Base-by-base conservation (phyloP, 1,140 invertebrate genomes). In the Drosophila paulistorum region DNA sequence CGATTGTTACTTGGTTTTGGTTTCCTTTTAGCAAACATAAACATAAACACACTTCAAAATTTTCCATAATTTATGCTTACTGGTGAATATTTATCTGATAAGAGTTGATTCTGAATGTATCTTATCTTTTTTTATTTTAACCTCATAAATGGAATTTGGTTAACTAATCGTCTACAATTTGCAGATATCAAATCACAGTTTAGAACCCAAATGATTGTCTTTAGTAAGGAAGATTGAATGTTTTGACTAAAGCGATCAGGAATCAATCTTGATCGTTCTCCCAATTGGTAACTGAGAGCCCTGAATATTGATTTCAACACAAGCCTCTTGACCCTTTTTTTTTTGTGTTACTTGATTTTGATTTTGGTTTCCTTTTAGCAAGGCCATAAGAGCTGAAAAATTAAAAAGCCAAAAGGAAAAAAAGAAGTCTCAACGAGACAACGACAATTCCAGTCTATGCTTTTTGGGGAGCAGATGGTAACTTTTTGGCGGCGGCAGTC, bases 401-500 rank as follows among this genome's bases (percentile, higher is more conserved):
- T 75, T 59, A 68, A 76, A 51, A 54, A 26, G 57, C 37, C 37
- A 14, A 66, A 20, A 14, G 9, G 41, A 65, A 61, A 60, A 60
- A 10, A 45, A 60, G 33, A 42, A 65, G 54, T 45, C 63, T 30
- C 59, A 65, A 68, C 72, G 62, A 58, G 62, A 69, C 68, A 79
- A 57, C 76, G 74, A 85, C 71, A 87, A 86, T 82, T 79, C 72
- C 83, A 75, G 76, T 86, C 79, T 82, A 79, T 71, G 76, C 63
- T 77, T 83, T 77, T 86, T 86, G 65, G 84, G 79, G 72, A 86
- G 83, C 83, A 86, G 83, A 87, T 86, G 83, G 83, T 86, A 87
- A 82, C 85, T 87, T 86, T 70, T 74, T 30, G 30, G 30, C 30
- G 26, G 26, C 26, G 30, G 30, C 30, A 30, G 30, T 30, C 30